Evolutionary conservation across 2,797 vertebrate species (phyloP).

Genomic region (Hoplostethus mediterraneus): DNA sequence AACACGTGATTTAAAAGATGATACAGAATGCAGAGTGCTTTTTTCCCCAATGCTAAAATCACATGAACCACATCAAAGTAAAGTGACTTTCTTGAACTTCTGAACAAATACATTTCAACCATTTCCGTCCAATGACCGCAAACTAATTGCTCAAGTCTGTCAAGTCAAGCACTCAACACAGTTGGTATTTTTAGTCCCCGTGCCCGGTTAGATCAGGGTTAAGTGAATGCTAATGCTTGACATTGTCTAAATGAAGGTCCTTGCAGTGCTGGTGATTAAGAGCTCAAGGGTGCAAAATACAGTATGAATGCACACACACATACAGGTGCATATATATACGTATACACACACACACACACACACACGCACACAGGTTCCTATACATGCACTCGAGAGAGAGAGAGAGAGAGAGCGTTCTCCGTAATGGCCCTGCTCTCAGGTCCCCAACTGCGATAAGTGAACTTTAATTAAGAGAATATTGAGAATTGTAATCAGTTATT

Average conservation of each 20-base stretch:
- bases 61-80: neutral
- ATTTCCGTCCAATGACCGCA: no score
- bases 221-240: constrained; percentile 8
- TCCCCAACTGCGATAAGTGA: constrained; percentile 75
- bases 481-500: constrained; percentile 80
- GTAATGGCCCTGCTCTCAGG: constrained; percentile 70
- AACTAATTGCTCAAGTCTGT: no score
- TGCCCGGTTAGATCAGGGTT: neutral
- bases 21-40: no score
- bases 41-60: neutral
- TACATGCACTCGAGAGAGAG: constrained; percentile 41
- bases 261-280: constrained; percentile 32
- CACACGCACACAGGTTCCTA: constrained; percentile 38
- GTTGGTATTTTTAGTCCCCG: neutral
- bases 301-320: constrained; percentile 1
- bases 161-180: no score
- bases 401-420: constrained; percentile 36
- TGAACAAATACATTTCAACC: no score
- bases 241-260: constrained; percentile 18
- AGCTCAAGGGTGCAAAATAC: neutral
- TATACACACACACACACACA: constrained; percentile 22
- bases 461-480: constrained; percentile 81
- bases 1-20: no score
- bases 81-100: neutral
- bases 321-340: neutral